Percentiles rank a stretch among this genome's conserved stretches.
phyloP scores from a whole-genome alignment of 2,797 vertebrate genomes.

The Cuniculus paca region DNA sequence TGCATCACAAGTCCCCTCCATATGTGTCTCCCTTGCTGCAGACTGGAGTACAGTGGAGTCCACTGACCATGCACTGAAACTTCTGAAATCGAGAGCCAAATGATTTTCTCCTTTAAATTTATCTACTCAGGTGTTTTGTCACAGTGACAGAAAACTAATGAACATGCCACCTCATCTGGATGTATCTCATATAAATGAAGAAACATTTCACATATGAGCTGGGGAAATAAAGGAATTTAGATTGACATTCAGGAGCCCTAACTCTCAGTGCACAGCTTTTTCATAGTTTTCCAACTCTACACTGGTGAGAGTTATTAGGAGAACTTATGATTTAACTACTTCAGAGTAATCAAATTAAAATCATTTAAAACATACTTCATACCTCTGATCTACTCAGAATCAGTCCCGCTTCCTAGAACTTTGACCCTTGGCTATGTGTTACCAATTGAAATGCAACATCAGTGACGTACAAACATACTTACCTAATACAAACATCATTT shows the following conservation, averaged over 20 bases:
- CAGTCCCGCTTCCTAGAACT: not conserved
- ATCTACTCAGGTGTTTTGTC: not conserved
- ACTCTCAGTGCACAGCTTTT: not conserved
- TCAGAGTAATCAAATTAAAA: not conserved
- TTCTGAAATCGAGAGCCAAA: not conserved
- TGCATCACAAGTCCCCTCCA: too few species aligned
- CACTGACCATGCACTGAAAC: not conserved
- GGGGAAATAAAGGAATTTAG: not conserved
- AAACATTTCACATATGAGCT: not conserved
- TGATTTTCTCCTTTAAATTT: not conserved
- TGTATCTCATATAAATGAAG: not conserved
- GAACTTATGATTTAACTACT: slow-evolving; percentile 50
- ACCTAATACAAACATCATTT: not conserved
- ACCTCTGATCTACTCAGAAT: not conserved
- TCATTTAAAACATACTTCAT: not conserved
- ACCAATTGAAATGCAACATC: not conserved
- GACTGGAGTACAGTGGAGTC: not conserved
- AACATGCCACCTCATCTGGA: not conserved
- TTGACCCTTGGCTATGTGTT: not conserved
- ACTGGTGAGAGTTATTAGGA: not conserved
- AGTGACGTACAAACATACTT: not conserved
- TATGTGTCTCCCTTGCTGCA: not conserved
- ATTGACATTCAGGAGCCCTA: too few species aligned
- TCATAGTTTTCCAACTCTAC: not conserved
- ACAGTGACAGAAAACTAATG: not conserved